Conservation (phyloP, 2,888 invertebrate genomes). For the Lissocephala sabroskyi region DNA sequence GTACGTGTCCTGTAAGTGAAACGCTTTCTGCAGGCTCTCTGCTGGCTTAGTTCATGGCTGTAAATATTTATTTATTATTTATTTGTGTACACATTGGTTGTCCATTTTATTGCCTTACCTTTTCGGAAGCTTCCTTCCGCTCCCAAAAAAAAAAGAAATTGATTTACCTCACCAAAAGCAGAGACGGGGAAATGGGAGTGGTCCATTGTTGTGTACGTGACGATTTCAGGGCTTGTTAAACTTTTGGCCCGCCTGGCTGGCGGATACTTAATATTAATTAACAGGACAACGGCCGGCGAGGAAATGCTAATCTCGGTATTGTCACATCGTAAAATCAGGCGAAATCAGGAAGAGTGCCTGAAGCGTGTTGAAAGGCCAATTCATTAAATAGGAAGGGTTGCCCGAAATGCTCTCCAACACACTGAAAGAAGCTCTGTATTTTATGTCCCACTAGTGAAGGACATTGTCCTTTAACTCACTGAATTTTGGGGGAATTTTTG, state of each 20-base stretch:
- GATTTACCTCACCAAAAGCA: too few relatives aligned
- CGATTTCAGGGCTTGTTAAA: conserved; percentile 20
- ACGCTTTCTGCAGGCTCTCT: conserved; percentile 28
- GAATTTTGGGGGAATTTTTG: too few relatives aligned
- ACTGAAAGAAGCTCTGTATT: too few relatives aligned
- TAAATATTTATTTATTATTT: conserved; percentile 62
- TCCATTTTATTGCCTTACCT: conserved; percentile 35
- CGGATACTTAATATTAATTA: conserved; percentile 62
- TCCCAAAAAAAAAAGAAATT: conserved; percentile 17
- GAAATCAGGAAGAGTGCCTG: conserved; percentile 20
- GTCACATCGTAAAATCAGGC: conserved; percentile 9
- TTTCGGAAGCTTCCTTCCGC: conserved; percentile 3
- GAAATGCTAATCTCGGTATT: conserved; percentile 27
- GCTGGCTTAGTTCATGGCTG: conserved; percentile 5
- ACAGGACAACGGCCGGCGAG: conserved; percentile 18
- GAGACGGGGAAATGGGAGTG: too few relatives aligned
- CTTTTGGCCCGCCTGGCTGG: conserved; percentile 6
- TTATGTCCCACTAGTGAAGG: too few relatives aligned
- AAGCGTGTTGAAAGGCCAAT: neutral
- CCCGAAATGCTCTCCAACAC: too few relatives aligned
- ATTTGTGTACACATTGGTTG: conserved; percentile 31
- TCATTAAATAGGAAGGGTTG: too few relatives aligned
- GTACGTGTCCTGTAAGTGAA: conserved; percentile 53
- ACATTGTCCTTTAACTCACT: too few relatives aligned
- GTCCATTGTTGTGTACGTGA: conserved; percentile 40